A percentile compares a stretch with the other conserved stretches of the same genome.
Evolutionary conservation across 2,888 invertebrate species (phyloP).

Genomic region (Pristionchus japonicus): DNA sequence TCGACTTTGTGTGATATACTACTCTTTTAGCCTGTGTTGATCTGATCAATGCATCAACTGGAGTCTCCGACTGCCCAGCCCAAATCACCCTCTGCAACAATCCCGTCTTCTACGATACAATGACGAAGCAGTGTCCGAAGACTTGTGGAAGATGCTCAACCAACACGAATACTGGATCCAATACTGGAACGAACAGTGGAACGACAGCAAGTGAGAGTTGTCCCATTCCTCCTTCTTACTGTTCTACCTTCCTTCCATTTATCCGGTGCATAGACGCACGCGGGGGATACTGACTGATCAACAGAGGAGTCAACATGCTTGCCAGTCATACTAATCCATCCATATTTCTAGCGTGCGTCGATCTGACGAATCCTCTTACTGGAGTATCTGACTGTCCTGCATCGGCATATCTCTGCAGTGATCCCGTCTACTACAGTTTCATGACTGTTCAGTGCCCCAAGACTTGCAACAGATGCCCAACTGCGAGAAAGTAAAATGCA

Average conservation of each 20-base stretch:
- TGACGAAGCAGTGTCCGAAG: slow-evolving; percentile 46
- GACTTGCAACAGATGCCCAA: not conserved
- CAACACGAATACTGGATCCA: not conserved
- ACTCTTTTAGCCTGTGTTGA: not conserved
- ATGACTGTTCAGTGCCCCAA: not conserved
- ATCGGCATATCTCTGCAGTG: not conserved
- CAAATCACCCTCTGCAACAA: slow-evolving; percentile 43
- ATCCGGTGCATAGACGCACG: too few species aligned
- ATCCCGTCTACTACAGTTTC: not conserved
- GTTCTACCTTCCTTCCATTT: too few species aligned
- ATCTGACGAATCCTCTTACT: not conserved
- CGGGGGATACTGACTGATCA: too few species aligned
- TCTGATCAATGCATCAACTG: not conserved
- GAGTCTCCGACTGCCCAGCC: slow-evolving; percentile 6
- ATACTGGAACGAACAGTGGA: not conserved
- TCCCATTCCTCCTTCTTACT: too few species aligned
- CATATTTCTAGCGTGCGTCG: not conserved
- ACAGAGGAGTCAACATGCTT: too few species aligned
- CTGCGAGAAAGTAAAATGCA: not conserved
- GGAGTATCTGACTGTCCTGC: not conserved
- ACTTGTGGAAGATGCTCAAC: not conserved
- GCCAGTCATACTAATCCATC: too few species aligned
- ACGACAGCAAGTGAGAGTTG: not conserved
- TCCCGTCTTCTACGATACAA: slow-evolving; percentile 37
- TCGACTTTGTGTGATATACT: not conserved